Evolutionary conservation across 1,140 invertebrate species (phyloP).

Genomic region (Pseudomyrmex concolor): DNA sequence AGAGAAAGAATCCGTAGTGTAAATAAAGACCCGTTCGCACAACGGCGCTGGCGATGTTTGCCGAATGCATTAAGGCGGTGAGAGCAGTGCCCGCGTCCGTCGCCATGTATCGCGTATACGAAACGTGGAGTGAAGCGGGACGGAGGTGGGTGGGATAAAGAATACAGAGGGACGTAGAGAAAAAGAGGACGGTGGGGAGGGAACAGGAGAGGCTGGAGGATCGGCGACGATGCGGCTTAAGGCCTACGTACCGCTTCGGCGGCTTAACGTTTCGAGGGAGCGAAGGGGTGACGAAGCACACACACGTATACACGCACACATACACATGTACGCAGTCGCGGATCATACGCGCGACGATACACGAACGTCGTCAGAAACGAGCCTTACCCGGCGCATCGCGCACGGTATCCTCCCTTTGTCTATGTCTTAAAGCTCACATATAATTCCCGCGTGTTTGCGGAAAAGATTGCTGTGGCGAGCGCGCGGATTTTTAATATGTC

Average conservation of each 20-base stretch:
- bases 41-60: slow-evolving; percentile 80
- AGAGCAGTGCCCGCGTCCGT: slow-evolving; percentile 71
- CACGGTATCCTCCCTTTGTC: slow-evolving; percentile 78
- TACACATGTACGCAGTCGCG: not conserved
- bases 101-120: slow-evolving; percentile 68
- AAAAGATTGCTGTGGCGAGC: slow-evolving; percentile 78
- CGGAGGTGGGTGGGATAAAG: slow-evolving; percentile 33
- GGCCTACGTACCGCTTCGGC: slow-evolving; percentile 79
- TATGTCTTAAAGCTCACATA: slow-evolving; percentile 84
- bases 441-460: slow-evolving; percentile 83
- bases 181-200: slow-evolving; percentile 47
- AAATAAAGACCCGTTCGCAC: slow-evolving; percentile 79
- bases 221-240: slow-evolving; percentile 81
- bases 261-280: slow-evolving; percentile 77
- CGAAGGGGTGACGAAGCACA: slow-evolving; percentile 58
- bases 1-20: slow-evolving; percentile 78
- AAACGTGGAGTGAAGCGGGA: not conserved
- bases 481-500: slow-evolving; percentile 83
- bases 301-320: not conserved
- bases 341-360: slow-evolving; percentile 13
- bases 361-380: slow-evolving; percentile 29
- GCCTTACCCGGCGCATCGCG: slow-evolving; percentile 37
- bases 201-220: slow-evolving; percentile 51
- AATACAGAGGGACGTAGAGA: slow-evolving; percentile 48
- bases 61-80: slow-evolving; percentile 80